A percentile compares a stretch with the other conserved stretches of the same genome.
phyloP scores from a whole-genome alignment of 2,888 invertebrate genomes.

The Dynastes tityus region DNA sequence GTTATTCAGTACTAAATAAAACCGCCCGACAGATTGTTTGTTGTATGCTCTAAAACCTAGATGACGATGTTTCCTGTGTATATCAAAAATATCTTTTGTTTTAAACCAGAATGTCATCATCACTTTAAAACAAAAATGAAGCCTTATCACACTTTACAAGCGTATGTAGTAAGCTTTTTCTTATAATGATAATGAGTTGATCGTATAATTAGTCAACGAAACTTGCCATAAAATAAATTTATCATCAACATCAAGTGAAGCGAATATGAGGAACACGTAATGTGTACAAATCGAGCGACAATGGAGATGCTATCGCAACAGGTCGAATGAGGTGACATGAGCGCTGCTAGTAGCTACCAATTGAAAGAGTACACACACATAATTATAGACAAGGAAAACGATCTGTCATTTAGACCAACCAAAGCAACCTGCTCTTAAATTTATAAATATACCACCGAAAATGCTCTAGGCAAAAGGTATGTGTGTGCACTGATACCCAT shows the following conservation, averaged over 20 bases:
- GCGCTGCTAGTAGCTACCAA: too few relatives aligned
- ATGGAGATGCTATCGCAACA: too few relatives aligned
- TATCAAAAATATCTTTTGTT: constrained; percentile 39
- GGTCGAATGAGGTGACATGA: too few relatives aligned
- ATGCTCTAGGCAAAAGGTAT: too few relatives aligned
- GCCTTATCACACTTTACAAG: constrained; percentile 18
- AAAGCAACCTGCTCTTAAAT: too few relatives aligned
- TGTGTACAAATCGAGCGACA: too few relatives aligned
- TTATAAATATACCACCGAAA: too few relatives aligned
- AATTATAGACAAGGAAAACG: too few relatives aligned
- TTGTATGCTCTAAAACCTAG: constrained; percentile 7
- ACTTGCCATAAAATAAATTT: neutral
- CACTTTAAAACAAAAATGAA: neutral
- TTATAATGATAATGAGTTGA: constrained; percentile 13
- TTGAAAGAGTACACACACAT: too few relatives aligned
- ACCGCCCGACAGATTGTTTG: constrained; percentile 5
- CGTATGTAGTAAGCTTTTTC: constrained; percentile 1
- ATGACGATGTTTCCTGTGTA: constrained; percentile 44
- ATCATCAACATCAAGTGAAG: neutral
- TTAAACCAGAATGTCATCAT: constrained; percentile 21
- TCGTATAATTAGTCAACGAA: neutral
- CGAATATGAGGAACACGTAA: neutral
- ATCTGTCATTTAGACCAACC: too few relatives aligned
- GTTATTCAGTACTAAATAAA: constrained; percentile 10
- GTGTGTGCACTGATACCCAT: too few relatives aligned